Percentiles rank a stretch among this genome's conserved stretches.
Evolutionary conservation across 2,113 vertebrate genomes (phyloP).

Genomic region (Chrysemys picta): DNA sequence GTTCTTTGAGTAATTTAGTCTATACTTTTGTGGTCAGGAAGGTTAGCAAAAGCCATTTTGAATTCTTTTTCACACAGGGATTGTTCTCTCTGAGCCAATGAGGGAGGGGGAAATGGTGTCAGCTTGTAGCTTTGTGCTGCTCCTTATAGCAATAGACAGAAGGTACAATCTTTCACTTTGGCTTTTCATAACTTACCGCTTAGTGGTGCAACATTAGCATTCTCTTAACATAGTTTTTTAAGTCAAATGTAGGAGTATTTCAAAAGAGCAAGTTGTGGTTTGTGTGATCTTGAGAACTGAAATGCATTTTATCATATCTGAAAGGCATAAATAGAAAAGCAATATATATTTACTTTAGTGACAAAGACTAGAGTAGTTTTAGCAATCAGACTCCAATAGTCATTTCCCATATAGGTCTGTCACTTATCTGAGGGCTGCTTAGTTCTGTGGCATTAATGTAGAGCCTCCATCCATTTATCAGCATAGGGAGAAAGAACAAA

Average conservation of each 20-base stretch:
- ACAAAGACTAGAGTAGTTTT: not conserved
- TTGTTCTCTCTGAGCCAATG: not conserved
- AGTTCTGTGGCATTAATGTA: not conserved
- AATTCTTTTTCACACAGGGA: not conserved
- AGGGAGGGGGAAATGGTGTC: not conserved
- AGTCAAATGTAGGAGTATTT: not conserved
- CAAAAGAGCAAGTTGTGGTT: not conserved
- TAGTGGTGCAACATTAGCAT: not conserved
- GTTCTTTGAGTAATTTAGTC: not conserved
- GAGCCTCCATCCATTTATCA: not conserved
- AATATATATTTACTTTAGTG: not conserved
- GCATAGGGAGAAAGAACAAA: not conserved
- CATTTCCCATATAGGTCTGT: not conserved
- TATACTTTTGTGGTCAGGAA: not conserved
- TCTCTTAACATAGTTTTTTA: not conserved
- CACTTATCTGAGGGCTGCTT: not conserved
- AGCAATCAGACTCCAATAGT: not conserved
- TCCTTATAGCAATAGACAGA: not conserved
- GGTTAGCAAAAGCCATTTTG: not conserved
- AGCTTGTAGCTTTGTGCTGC: not conserved
- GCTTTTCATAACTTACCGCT: not conserved
- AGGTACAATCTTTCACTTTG: fast-evolving
- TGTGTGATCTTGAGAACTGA: not conserved
- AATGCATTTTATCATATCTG: not conserved
- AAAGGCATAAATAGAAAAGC: not conserved